Conservation (phyloP, 23 tunicate species). For the Trididemnum miniatum region DNA sequence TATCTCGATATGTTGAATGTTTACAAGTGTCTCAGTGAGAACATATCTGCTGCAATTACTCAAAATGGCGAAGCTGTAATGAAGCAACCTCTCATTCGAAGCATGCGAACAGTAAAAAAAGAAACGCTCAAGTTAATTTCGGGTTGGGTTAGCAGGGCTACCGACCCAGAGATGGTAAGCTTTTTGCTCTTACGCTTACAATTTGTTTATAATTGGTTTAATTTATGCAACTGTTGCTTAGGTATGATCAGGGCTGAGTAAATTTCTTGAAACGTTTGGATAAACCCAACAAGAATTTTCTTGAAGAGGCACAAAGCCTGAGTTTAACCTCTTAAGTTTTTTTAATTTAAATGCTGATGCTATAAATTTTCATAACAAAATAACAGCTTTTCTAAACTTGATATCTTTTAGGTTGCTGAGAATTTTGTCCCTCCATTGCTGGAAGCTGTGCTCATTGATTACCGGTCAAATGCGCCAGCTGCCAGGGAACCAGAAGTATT, state of each 20-base stretch:
- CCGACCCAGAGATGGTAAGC: constrained; percentile 92
- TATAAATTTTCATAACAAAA: too few relatives aligned
- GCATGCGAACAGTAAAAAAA: constrained; percentile 98
- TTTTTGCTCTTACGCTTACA: too few relatives aligned
- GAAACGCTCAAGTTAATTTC: constrained; percentile 95
- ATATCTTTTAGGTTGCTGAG: constrained; percentile 70
- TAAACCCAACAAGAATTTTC: too few relatives aligned
- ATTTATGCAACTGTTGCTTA: too few relatives aligned
- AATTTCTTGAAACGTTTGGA: too few relatives aligned
- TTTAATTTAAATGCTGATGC: too few relatives aligned
- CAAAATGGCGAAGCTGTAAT: constrained; percentile 93
- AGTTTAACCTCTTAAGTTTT: too few relatives aligned
- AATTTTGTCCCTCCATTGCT: constrained; percentile 93
- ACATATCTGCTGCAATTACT: constrained; percentile 92
- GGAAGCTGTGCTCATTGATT: constrained; percentile 96
- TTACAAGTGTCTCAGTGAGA: constrained; percentile 95
- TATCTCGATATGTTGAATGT: constrained; percentile 99
- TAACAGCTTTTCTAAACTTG: too few relatives aligned
- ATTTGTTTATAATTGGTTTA: too few relatives aligned
- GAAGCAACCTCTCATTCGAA: constrained; percentile 91
- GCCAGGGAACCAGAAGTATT: constrained; percentile 99
- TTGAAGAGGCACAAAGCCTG: too few relatives aligned
- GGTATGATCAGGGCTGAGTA: too few relatives aligned
- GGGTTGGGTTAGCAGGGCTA: constrained; percentile 90
- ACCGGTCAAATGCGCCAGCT: constrained; percentile 92